Base-by-base conservation (phyloP, 2,888 invertebrate species). In the Chorisops tibialis region DNA sequence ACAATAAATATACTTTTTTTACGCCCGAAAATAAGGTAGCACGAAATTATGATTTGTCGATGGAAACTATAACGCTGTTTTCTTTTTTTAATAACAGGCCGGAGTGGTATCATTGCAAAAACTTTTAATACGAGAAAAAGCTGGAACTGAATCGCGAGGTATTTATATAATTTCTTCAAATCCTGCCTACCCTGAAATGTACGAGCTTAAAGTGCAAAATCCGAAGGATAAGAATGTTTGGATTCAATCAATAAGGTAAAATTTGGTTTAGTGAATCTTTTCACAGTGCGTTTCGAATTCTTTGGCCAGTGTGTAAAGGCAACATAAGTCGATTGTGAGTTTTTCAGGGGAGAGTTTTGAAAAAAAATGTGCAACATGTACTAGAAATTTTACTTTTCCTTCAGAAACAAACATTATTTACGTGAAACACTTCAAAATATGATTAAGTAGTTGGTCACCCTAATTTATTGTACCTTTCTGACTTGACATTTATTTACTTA, bases 101-200 rank as follows among this genome's bases (percentile, higher is more conserved):
- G 93, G 96, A 66, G 93, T 96, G 59, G 91, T 96, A 12, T 92
- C 96, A 0, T 82, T 97, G 60, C 92, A 92, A 75, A 94, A 95
- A 75, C 79, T 97, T 59, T 80, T 97, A 61, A 94, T 96, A 6
- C 84, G 96, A 16, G 96, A 96, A 78, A 96, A 96, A 75, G 95
- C 96, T 1, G 94, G 95, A 59, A 90, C 91, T 61, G 92, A 93
- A 72, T 88, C 88, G 2, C 83, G 91, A 3, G 93, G 94, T 0
- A 87, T 97, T 71, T 96, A 96, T 79, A 84, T 97, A 60, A 95
- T 97, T 70, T 93, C 92, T 67, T 93, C 93, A 68, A 93, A 93
- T 72, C 92, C 93, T 4, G 84, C 87, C 4, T 91, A 91, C 73
- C 96, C 96, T 0, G 96, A 96, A 81, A 96, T 97, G 96, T 96